Evolutionary conservation across 2,888 invertebrate species (phyloP).

Genomic region (Odiellus spinosus): DNA sequence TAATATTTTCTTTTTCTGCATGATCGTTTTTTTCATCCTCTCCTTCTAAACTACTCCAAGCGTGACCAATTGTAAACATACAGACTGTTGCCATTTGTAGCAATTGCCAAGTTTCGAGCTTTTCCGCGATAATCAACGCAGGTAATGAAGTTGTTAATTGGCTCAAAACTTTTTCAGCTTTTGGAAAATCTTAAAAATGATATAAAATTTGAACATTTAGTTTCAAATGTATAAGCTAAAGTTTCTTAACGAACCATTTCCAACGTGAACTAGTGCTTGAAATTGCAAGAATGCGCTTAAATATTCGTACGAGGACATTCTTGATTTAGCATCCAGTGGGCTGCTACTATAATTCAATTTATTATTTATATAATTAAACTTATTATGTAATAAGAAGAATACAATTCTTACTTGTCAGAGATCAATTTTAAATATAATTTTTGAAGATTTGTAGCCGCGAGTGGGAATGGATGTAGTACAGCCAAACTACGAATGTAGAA

Average conservation of each 20-base stretch:
- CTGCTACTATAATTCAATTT: too few species aligned
- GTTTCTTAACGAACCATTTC: slow-evolving; percentile 7
- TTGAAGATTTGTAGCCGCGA: slow-evolving; percentile 60
- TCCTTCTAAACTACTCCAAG: slow-evolving; percentile 9
- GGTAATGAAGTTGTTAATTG: slow-evolving; percentile 52
- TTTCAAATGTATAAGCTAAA: too few species aligned
- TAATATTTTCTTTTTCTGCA: too few species aligned
- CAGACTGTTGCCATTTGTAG: slow-evolving; percentile 62
- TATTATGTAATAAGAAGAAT: too few species aligned
- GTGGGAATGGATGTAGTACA: slow-evolving; percentile 69
- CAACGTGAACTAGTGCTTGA: slow-evolving; percentile 35
- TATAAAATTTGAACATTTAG: too few species aligned
- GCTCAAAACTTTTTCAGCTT: slow-evolving; percentile 44
- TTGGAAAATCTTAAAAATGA: slow-evolving; percentile 35
- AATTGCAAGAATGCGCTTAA: slow-evolving; percentile 44
- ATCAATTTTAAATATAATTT: slow-evolving; percentile 43
- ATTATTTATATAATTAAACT: too few species aligned
- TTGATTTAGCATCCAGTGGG: slow-evolving; percentile 31
- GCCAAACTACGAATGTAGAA: slow-evolving; percentile 69
- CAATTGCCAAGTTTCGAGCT: slow-evolving; percentile 55
- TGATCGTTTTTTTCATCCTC: background rate
- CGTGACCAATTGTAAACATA: slow-evolving; percentile 44
- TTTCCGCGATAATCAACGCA: slow-evolving; percentile 58
- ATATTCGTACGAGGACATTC: slow-evolving; percentile 43
- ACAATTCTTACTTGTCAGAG: slow-evolving; percentile 28